phyloP scores from a whole-genome alignment of 2,797 vertebrate genomes.

The Phrynocephalus guinanensis region DNA sequence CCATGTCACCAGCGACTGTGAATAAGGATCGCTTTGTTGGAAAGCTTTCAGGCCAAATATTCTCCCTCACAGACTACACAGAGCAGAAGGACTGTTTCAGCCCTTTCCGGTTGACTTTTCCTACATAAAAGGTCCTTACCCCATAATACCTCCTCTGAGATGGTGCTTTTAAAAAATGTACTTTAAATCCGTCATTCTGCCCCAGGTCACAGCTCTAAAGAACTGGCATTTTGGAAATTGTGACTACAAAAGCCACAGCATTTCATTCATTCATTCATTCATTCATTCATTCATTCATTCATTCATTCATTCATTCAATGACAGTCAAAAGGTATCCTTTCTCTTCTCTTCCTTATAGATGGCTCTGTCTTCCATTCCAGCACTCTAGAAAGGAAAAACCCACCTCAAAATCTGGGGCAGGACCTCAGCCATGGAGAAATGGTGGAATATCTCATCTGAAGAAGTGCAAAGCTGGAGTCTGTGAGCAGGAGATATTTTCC shows the following conservation, averaged over 20 bases:
- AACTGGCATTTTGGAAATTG: neutral
- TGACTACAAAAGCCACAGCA: neutral
- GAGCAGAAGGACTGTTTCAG: too few species aligned
- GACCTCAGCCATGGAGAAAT: conserved; percentile 91
- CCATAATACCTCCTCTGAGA: too few species aligned
- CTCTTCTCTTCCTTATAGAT: conserved; percentile 75
- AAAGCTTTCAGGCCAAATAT: too few species aligned
- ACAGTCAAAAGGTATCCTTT: neutral
- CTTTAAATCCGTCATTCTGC: neutral
- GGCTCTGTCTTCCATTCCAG: conserved; percentile 85
- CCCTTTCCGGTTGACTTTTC: neutral
- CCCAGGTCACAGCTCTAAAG: neutral
- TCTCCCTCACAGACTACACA: too few species aligned
- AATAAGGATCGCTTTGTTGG: too few species aligned
- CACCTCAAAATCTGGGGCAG: conserved; percentile 83
- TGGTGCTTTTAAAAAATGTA: neutral
- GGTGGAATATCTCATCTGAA: conserved; percentile 98
- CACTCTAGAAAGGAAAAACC: conserved; percentile 89
- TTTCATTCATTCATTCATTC: too few species aligned
- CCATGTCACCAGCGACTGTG: too few species aligned
- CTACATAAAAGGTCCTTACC: too few species aligned
- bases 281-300: neutral
- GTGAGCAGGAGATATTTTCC: conserved; percentile 64
- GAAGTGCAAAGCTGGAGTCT: conserved; percentile 61
- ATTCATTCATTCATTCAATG: neutral